Evolutionary conservation across 2,888 invertebrate species (phyloP), one percentile per base, ranked within the genome.

Genomic region (Xestia ashworthii): DNA sequence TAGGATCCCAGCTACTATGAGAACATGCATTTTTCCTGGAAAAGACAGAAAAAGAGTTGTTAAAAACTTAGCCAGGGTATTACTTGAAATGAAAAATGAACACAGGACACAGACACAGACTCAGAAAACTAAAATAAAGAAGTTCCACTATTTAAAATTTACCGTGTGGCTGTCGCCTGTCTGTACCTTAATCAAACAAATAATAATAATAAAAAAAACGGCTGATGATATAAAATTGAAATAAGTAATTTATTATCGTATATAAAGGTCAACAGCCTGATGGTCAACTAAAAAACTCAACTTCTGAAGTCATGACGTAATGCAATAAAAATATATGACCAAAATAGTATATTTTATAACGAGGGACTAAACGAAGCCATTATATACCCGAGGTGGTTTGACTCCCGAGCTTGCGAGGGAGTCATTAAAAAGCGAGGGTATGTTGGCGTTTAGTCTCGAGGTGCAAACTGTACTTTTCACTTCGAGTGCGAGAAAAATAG

Each of bases 21-120:
- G 62, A 6, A 74, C 5, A 16, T 68, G 41, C 87, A 87, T 87
- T 8, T 58, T 83, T n/a, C 62, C 87, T 87, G 86, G 3, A 86
- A 85, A 11, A 16, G 0, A 12, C 22, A 6, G 12, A 46, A n/a
- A 65, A 65, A 44, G 38, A 62, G 8, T 44, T 44, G 6, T 65
- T 14, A 14, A n/a, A 19, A 62, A 62, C 19, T 62, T 62, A 32
- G 60, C 6, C 2, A 14, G 58, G 58, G 6, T 14, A 58, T 25
- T 14, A 6, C 14, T 58, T 58, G 25, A 32, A 32, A 32, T 32
- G n/a, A 32, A 32, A 32, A 32, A 32, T 32, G n/a, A n/a, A n/a
- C n/a, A n/a, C 48, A 16, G 16, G 5, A 16, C 48, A 48, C 16
- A 48, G 48, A 50, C 19, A 19, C 22, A 53, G 22, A 53, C 11